A percentile compares a stretch with the other conserved stretches of the same genome.
Conservation (phyloP, 2,113 vertebrate genomes). For the Nesoenas mayeri region DNA sequence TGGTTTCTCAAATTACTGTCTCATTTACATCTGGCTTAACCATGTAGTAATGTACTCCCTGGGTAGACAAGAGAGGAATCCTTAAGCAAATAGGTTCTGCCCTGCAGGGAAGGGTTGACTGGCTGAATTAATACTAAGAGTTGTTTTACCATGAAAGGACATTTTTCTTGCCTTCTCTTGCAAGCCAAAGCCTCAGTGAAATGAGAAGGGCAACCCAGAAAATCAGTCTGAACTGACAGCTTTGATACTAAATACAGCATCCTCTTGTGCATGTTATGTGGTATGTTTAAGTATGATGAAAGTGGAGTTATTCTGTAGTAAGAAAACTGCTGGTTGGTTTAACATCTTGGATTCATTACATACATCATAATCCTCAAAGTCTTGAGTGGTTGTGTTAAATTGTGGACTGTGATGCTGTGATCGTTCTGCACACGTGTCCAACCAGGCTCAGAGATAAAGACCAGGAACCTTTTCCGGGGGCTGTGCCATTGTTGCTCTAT, state of each 20-base stretch:
- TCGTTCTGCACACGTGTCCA: accelerated
- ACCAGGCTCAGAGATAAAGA: background rate
- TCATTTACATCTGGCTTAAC: background rate
- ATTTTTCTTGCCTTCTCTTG: background rate
- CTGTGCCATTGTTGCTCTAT: background rate
- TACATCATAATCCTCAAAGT: background rate
- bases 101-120: background rate
- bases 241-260: background rate
- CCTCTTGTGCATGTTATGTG: background rate
- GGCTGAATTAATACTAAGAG: background rate
- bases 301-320: background rate
- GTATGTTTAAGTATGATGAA: background rate
- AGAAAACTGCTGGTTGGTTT: background rate
- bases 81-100: background rate
- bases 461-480: background rate
- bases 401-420: background rate
- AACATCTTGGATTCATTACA: background rate
- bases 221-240: background rate
- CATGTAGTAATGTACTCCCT: accelerated
- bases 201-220: background rate
- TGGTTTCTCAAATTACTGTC: background rate
- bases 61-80: background rate
- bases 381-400: background rate
- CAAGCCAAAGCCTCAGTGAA: background rate
- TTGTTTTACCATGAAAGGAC: slow-evolving; percentile 8